Evolutionary conservation across 2,888 invertebrate species (phyloP).

Genomic region (Eupithecia dodoneata): DNA sequence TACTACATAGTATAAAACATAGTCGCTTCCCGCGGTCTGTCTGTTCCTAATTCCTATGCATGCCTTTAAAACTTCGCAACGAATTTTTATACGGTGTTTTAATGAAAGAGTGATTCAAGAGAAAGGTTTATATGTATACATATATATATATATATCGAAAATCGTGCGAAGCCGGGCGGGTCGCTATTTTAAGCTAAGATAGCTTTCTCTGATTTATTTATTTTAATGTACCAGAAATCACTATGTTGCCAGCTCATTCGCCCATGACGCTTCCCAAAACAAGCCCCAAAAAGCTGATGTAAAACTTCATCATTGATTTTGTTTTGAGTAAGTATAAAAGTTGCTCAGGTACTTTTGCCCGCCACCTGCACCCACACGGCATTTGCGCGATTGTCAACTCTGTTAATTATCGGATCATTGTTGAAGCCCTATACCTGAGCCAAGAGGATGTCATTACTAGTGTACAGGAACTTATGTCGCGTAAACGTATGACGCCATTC

Average conservation of each 20-base stretch:
- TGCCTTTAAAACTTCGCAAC: too few species aligned
- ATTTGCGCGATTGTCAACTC: slow-evolving; percentile 73
- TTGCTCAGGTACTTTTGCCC: slow-evolving; percentile 23
- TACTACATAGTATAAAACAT: too few species aligned
- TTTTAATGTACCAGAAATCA: background rate
- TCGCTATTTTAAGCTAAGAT: background rate
- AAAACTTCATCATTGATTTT: background rate
- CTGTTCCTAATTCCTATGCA: too few species aligned
- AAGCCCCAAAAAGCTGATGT: background rate
- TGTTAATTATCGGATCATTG: slow-evolving; percentile 75
- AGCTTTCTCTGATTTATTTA: background rate
- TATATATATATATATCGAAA: too few species aligned
- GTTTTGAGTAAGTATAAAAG: background rate
- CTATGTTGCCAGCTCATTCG: background rate
- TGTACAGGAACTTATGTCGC: background rate
- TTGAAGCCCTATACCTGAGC: slow-evolving; percentile 47
- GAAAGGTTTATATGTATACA: too few species aligned
- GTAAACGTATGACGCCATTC: background rate
- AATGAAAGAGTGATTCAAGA: too few species aligned
- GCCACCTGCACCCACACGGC: slow-evolving; percentile 62
- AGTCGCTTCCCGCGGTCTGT: too few species aligned
- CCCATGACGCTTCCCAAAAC: background rate
- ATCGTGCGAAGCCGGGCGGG: too few species aligned
- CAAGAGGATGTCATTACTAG: slow-evolving; percentile 19
- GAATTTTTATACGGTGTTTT: too few species aligned